phyloP scores from a whole-genome alignment of 2,888 invertebrate species.

The Steromphala cineraria region DNA sequence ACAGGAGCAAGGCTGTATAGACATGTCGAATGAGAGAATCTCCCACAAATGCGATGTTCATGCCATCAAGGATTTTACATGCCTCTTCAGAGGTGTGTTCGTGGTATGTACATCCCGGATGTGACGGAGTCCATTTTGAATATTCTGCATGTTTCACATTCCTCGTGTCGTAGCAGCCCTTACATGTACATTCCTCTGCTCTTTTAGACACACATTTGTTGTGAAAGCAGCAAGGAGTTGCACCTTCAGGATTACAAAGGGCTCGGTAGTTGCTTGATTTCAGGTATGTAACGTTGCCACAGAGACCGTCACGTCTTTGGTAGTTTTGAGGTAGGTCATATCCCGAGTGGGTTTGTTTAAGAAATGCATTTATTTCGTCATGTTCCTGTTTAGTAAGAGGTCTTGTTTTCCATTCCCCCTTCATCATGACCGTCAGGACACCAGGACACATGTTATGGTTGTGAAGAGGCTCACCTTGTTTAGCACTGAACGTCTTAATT shows the following conservation, averaged over 20 bases:
- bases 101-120: constrained; percentile 4
- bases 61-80: constrained; percentile 21
- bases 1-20: constrained; percentile 26
- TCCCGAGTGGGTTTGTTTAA: background rate
- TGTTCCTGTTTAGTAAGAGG: background rate
- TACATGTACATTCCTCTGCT: constrained; percentile 28
- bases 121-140: constrained; percentile 29
- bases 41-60: constrained; percentile 31
- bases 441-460: too few relatives aligned
- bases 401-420: background rate
- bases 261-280: constrained; percentile 8
- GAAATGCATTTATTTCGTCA: background rate
- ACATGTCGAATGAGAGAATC: constrained; percentile 38
- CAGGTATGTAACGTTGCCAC: background rate
- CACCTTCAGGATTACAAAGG: constrained; percentile 34
- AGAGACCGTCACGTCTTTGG: background rate
- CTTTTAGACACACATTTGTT: constrained; percentile 24
- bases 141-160: constrained; percentile 30
- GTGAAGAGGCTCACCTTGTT: too few relatives aligned
- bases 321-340: background rate
- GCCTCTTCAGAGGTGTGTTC: background rate
- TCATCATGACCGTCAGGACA: background rate
- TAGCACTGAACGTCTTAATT: too few relatives aligned
- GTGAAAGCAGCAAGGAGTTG: constrained; percentile 38
- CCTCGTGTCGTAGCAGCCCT: constrained; percentile 30